phyloP scores from a whole-genome alignment of 1,140 invertebrate genomes.

The Araneus ventricosus region DNA sequence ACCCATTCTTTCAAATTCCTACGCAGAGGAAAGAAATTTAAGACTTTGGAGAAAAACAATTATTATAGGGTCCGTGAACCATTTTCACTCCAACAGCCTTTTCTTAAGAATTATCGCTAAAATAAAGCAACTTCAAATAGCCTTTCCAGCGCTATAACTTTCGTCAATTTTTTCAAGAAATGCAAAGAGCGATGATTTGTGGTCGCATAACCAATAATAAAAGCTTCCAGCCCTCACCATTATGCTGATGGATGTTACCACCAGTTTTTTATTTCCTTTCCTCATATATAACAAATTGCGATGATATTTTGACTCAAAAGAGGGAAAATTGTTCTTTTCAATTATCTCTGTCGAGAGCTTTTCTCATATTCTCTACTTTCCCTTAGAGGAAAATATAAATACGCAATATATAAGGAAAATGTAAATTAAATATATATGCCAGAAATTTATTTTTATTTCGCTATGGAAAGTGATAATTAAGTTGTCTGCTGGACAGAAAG shows the following conservation, averaged over 20 bases:
- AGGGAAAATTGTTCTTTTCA: background rate
- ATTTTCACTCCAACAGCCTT: background rate
- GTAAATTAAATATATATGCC: too few relatives aligned
- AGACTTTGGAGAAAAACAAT: background rate
- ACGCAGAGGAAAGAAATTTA: background rate
- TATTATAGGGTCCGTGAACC: background rate
- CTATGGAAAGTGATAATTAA: too few relatives aligned
- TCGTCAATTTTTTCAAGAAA: background rate
- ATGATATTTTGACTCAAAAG: background rate
- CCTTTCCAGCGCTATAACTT: background rate
- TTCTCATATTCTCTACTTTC: too few relatives aligned
- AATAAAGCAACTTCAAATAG: constrained; percentile 2
- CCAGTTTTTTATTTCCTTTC: background rate
- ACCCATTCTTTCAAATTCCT: background rate
- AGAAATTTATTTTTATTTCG: too few relatives aligned
- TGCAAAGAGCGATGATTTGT: background rate
- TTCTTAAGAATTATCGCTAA: background rate
- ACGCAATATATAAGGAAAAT: too few relatives aligned
- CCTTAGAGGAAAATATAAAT: too few relatives aligned
- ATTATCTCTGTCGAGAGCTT: background rate
- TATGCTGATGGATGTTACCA: background rate
- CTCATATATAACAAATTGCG: background rate
- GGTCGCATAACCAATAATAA: background rate
- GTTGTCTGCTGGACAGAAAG: too few relatives aligned
- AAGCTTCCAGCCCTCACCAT: background rate